Percentiles rank a stretch among this genome's conserved stretches.
Evolutionary conservation across 2,888 invertebrate species (phyloP).

Genomic region (Diaprepes abbreviatus): DNA sequence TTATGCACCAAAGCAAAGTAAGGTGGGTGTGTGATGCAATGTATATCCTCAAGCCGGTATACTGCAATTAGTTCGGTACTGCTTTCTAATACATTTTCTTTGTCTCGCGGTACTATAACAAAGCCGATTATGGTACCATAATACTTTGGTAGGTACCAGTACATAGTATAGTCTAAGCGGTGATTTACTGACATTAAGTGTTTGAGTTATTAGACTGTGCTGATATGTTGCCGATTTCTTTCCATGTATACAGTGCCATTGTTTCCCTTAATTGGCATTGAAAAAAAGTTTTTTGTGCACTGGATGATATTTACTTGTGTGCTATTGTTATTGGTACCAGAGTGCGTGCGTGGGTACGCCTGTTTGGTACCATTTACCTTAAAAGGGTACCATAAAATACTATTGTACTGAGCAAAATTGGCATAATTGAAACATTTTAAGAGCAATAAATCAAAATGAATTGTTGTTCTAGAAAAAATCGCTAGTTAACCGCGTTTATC

Average conservation of each 20-base stretch:
- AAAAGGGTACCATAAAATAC: conserved; percentile 1
- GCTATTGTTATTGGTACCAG: conserved; percentile 30
- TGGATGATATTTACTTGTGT: conserved; percentile 31
- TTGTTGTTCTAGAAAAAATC: too few relatives aligned
- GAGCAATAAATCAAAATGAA: too few relatives aligned
- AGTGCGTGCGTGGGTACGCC: conserved; percentile 18
- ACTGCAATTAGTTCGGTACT: conserved; percentile 43
- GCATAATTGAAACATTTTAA: too few relatives aligned
- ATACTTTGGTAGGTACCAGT: conserved; percentile 15
- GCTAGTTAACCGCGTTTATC: too few relatives aligned
- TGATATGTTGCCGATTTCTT: conserved; percentile 31
- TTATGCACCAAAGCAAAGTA: conserved; percentile 16
- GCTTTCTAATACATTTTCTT: conserved; percentile 49
- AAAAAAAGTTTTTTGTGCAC: conserved; percentile 31
- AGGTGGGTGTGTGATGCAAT: conserved; percentile 42
- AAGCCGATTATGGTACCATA: conserved; percentile 32
- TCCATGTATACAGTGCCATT: conserved; percentile 33
- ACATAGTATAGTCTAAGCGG: conserved; percentile 31
- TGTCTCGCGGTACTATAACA: conserved; percentile 44
- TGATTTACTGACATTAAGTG: conserved; percentile 24
- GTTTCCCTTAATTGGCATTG: conserved; percentile 44
- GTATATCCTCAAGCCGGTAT: conserved; percentile 21
- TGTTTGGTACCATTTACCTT: not conserved
- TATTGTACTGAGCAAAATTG: too few relatives aligned
- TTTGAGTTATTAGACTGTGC: conserved; percentile 32